A percentile compares a stretch with the other conserved stretches of the same genome.
phyloP scores from a whole-genome alignment of 2,797 vertebrate genomes.

The Hirundo rustica region DNA sequence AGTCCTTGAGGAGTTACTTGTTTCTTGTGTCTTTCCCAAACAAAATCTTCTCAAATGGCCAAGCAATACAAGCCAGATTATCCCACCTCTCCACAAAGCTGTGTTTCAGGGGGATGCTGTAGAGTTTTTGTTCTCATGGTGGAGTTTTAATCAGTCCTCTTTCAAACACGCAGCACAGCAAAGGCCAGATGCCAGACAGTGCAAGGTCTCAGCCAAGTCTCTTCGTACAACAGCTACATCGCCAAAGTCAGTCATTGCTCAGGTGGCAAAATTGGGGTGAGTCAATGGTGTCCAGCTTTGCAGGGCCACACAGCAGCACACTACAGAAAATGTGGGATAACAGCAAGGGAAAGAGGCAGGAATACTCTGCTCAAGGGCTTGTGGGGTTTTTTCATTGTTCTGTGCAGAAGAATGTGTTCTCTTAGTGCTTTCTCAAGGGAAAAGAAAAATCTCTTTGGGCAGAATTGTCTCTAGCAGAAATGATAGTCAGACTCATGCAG shows the following conservation, averaged over 20 bases:
- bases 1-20: not conserved
- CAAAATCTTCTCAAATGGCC: not conserved
- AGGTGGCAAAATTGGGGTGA: not conserved
- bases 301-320: not conserved
- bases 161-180: not conserved
- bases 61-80: not conserved
- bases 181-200: not conserved
- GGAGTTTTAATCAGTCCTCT: not conserved
- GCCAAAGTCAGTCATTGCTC: not conserved
- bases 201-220: not conserved
- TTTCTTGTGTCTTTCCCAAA: not conserved
- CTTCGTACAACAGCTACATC: not conserved
- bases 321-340: not conserved
- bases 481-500: not conserved
- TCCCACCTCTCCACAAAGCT: not conserved
- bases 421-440: not conserved
- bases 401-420: not conserved
- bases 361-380: not conserved
- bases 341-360: not conserved
- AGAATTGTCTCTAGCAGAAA: not conserved
- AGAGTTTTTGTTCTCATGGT: not conserved
- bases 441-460: conserved; percentile 9
- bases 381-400: not conserved
- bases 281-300: not conserved
- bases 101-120: not conserved